Conservation (phyloP, 1,140 invertebrate genomes). For the Scaptodrosophila lebanonensis region DNA sequence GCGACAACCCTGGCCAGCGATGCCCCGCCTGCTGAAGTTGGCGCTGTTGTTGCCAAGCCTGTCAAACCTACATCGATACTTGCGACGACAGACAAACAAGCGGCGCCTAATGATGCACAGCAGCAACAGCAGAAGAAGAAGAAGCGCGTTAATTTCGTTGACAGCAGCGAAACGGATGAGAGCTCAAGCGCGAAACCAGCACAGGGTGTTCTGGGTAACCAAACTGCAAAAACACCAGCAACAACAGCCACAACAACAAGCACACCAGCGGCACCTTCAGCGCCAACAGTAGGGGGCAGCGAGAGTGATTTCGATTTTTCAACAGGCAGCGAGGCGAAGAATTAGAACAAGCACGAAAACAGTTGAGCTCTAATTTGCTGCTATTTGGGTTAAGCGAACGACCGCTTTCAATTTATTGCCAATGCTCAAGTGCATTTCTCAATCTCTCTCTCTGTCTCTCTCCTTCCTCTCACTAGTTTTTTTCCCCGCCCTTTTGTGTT, state of each 20-base stretch:
- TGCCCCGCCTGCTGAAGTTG: not conserved
- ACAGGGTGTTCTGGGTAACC: too few relatives aligned
- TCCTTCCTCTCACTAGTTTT: not conserved
- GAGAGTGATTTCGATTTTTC: conserved; percentile 77
- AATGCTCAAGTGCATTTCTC: conserved; percentile 24
- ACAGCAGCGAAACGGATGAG: conserved; percentile 77
- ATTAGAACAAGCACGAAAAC: conserved; percentile 65
- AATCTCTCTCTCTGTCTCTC: not conserved
- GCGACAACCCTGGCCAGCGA: conserved; percentile 20
- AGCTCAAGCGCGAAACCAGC: conserved; percentile 69
- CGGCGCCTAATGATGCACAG: conserved; percentile 61
- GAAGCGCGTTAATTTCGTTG: conserved; percentile 77
- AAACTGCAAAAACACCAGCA: too few relatives aligned
- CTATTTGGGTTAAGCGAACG: conserved; percentile 65
- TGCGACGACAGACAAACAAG: conserved; percentile 67
- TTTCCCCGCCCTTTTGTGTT: conserved; percentile 8
- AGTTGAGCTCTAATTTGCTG: conserved; percentile 63
- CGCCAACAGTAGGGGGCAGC: conserved; percentile 31
- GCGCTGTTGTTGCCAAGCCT: conserved; percentile 22
- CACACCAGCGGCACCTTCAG: conserved; percentile 1
- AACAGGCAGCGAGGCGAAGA: conserved; percentile 69
- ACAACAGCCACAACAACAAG: not conserved
- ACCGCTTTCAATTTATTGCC: conserved; percentile 58
- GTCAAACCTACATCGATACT: conserved; percentile 72
- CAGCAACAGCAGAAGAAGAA: conserved; percentile 69